These are phyloP conservation scores for Heteromurus nitidus DNA, from an alignment of 2,888 invertebrate genomes.

Conservation along the genomic window DNA sequence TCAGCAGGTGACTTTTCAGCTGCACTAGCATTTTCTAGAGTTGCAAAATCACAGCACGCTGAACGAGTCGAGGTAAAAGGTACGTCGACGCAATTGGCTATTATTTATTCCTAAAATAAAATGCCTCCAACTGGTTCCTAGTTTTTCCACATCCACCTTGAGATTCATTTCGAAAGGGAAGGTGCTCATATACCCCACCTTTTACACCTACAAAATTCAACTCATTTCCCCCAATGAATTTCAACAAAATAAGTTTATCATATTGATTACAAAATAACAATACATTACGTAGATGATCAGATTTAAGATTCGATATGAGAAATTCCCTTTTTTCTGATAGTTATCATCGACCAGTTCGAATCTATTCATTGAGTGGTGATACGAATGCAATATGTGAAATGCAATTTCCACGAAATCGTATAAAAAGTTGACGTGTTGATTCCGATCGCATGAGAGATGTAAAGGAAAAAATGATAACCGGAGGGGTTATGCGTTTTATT, in stretches of 20 bases:
- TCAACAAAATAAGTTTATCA: background rate
- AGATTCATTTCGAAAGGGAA: slow-evolving; percentile 54
- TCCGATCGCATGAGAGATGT: slow-evolving; percentile 16
- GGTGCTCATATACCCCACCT: slow-evolving; percentile 45
- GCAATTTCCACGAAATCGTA: background rate
- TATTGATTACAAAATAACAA: slow-evolving; percentile 44
- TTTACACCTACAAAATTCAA: slow-evolving; percentile 35
- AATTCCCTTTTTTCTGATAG: slow-evolving; percentile 14
- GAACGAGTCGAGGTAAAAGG: no score
- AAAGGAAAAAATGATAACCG: slow-evolving; percentile 6
- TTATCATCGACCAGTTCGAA: no score
- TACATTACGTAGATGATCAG: slow-evolving; percentile 25
- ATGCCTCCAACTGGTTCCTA: background rate
- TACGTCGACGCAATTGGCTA: no score
- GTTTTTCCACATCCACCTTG: no score
- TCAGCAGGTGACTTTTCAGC: slow-evolving; percentile 42
- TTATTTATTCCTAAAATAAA: slow-evolving; percentile 21
- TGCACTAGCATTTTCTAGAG: background rate
- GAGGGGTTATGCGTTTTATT: no score
- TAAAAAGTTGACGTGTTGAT: slow-evolving; percentile 9
- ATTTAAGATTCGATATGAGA: slow-evolving; percentile 30
- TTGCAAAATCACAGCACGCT: slow-evolving; percentile 50
- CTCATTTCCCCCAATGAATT: no score
- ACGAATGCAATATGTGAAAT: background rate
- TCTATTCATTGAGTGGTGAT: no score